Evolutionary conservation across 2,888 invertebrate species (phyloP).

Genomic region (Sinotaia quadrata): DNA sequence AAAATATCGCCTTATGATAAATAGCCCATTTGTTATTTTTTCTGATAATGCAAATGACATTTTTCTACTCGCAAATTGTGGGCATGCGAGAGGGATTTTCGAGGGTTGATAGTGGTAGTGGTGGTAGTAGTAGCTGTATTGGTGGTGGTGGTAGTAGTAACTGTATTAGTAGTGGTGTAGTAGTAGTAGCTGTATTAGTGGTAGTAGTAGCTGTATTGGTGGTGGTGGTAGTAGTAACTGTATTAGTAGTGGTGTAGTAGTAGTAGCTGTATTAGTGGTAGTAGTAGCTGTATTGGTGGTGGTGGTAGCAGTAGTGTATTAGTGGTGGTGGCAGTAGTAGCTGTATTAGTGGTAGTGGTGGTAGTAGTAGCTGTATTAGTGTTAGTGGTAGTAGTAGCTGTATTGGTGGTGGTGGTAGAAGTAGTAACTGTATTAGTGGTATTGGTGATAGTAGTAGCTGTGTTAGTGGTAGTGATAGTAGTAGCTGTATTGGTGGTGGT

Average conservation of each 20-base stretch:
- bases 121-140: too few species aligned
- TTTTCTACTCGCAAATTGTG: too few species aligned
- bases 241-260: conserved; percentile 13
- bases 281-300: not conserved
- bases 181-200: conserved; percentile 16
- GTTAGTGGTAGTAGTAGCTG: conserved; percentile 22
- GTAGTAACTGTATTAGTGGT: conserved; percentile 21
- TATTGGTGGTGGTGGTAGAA: conserved; percentile 17
- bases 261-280: conserved; percentile 2
- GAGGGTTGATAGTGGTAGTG: too few species aligned
- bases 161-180: too few species aligned
- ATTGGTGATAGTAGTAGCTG: conserved; percentile 13
- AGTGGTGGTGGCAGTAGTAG: conserved; percentile 5
- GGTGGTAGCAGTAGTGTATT: not conserved
- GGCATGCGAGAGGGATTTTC: too few species aligned
- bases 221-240: conserved; percentile 15
- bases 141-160: too few species aligned
- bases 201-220: conserved; percentile 18
- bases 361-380: conserved; percentile 15
- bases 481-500: not conserved
- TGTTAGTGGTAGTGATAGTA: not conserved
- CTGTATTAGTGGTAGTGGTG: not conserved
- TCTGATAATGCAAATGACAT: too few species aligned
- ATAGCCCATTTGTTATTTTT: too few species aligned
- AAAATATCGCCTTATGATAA: too few species aligned